These are phyloP conservation scores for Hoplodrina blanda DNA, from an alignment of 2,888 invertebrate genomes.

Conservation along the genomic window DNA sequence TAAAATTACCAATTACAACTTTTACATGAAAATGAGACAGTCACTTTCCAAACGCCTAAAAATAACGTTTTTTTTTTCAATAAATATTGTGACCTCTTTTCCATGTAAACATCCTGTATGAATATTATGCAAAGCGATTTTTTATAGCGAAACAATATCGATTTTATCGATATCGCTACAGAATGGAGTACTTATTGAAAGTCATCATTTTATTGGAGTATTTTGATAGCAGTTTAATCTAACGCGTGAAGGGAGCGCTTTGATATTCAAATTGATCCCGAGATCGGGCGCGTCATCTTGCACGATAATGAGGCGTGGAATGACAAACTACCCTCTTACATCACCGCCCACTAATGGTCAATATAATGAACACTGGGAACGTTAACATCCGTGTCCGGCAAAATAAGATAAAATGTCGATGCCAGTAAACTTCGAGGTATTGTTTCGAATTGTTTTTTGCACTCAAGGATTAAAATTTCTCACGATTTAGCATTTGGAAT, in stretches of 20 bases:
- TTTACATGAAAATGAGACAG: constrained; percentile 46
- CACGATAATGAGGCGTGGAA: constrained; percentile 77
- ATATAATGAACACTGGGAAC: constrained; percentile 69
- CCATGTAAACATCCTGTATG: constrained; percentile 53
- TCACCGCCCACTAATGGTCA: constrained; percentile 80
- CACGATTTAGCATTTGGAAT: constrained; percentile 43
- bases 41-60: constrained; percentile 43
- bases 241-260: constrained; percentile 67
- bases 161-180: constrained; percentile 61
- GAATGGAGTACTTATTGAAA: constrained; percentile 63
- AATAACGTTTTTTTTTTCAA: constrained; percentile 30
- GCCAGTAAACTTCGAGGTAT: constrained; percentile 42
- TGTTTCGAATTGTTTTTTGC: constrained; percentile 51
- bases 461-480: constrained; percentile 52
- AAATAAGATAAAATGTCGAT: constrained; percentile 62
- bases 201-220: constrained; percentile 62
- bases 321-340: constrained; percentile 83
- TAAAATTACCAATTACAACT: constrained; percentile 13
- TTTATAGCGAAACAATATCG: constrained; percentile 52
- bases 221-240: constrained; percentile 68
- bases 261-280: constrained; percentile 79
- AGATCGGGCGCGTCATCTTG: constrained; percentile 71
- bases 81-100: constrained; percentile 42
- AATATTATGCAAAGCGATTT: constrained; percentile 62
- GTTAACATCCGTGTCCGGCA: constrained; percentile 69